phyloP scores from a whole-genome alignment of 2,888 invertebrate species.

The Dasypolia templi region DNA sequence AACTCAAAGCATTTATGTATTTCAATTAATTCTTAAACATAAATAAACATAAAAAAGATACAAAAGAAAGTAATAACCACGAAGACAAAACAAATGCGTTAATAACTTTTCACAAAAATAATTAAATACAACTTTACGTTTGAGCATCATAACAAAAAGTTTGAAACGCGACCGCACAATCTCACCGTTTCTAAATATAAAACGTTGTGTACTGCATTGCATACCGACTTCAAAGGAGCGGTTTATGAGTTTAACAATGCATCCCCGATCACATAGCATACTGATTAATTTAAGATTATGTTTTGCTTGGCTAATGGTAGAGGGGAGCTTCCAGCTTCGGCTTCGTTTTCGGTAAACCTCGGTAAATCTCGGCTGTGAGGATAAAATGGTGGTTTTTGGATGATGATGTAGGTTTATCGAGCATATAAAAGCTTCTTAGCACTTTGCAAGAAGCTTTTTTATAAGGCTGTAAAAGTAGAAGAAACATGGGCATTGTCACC shows the following conservation, averaged over 20 bases:
- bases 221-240: constrained; percentile 40
- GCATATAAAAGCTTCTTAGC: neutral
- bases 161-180: constrained; percentile 15
- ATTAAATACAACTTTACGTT: neutral
- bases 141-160: constrained; percentile 16
- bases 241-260: constrained; percentile 28
- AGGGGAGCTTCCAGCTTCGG: neutral
- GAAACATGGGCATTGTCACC: neutral
- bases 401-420: neutral
- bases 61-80: neutral
- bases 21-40: no score
- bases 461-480: neutral
- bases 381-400: neutral
- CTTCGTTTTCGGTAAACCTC: neutral
- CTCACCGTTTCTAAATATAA: constrained; percentile 36
- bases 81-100: constrained; percentile 13
- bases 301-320: constrained; percentile 30
- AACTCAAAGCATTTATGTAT: no score
- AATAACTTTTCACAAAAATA: neutral
- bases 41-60: no score
- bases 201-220: constrained; percentile 32
- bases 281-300: constrained; percentile 41
- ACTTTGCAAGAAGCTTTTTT: neutral
- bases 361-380: neutral
- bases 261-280: constrained; percentile 37